These are phyloP conservation scores for Phallusia fumigata DNA, from an alignment of 23 tunicate species.

Conservation along the genomic window DNA sequence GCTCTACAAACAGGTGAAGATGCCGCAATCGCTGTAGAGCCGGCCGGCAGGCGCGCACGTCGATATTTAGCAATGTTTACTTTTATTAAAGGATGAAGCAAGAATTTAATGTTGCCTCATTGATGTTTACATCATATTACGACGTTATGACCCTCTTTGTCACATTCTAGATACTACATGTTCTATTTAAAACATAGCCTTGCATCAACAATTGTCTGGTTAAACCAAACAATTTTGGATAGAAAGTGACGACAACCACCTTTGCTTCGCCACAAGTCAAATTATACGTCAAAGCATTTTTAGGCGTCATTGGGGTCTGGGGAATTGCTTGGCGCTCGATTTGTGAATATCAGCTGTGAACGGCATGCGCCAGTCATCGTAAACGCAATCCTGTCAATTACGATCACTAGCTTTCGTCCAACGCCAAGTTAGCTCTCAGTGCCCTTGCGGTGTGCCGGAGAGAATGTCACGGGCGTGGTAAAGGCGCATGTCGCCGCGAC, in stretches of 20 bases:
- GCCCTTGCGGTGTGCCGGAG: neutral
- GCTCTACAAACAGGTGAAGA: conserved; percentile 8
- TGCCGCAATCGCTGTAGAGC: neutral
- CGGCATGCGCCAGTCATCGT: conserved; percentile 7
- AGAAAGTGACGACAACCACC: too few relatives aligned
- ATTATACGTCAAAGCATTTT: neutral
- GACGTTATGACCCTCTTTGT: too few relatives aligned
- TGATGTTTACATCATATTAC: too few relatives aligned
- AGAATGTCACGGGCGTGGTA: neutral
- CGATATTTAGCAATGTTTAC: neutral
- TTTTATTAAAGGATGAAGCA: neutral
- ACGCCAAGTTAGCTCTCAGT: conserved; percentile 1
- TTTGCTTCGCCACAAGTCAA: too few relatives aligned
- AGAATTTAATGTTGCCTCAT: too few relatives aligned
- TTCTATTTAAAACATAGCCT: too few relatives aligned
- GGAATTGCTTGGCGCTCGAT: neutral
- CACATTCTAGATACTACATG: too few relatives aligned
- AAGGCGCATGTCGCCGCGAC: neutral
- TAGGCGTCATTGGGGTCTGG: neutral
- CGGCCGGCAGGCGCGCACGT: neutral
- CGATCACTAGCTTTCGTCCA: neutral
- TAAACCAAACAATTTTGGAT: too few relatives aligned
- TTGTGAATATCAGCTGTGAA: neutral
- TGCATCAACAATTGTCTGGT: too few relatives aligned
- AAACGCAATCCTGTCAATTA: conserved; percentile 4